Percentiles rank a stretch among this genome's conserved stretches.
Conservation (phyloP, 2,797 vertebrate genomes). For the Serranus cabrilla region DNA sequence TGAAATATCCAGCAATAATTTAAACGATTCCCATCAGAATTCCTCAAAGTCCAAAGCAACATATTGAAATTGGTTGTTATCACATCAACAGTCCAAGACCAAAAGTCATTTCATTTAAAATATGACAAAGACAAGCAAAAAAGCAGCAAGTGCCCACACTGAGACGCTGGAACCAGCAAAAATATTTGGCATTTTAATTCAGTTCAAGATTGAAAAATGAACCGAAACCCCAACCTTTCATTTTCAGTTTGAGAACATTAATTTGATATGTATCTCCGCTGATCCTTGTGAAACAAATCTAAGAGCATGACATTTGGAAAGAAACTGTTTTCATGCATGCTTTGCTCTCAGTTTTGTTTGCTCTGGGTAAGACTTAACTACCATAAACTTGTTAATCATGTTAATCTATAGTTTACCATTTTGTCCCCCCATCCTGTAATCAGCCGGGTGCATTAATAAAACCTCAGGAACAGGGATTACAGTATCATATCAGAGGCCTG, state of each 20-base stretch:
- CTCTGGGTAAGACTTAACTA: not conserved
- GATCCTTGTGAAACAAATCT: not conserved
- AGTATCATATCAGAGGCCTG: slow-evolving; percentile 23
- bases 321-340: not conserved
- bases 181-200: not conserved
- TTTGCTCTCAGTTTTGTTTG: not conserved
- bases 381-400: not conserved
- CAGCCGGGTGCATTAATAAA: not conserved
- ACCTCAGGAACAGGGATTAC: not conserved
- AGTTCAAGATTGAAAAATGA: not conserved
- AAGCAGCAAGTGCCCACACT: not conserved
- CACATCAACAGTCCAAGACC: not conserved
- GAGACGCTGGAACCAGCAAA: not conserved
- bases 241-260: not conserved
- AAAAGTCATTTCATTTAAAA: not conserved
- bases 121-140: not conserved
- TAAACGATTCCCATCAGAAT: not conserved
- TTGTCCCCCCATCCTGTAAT: not conserved
- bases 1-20: not conserved
- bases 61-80: not conserved
- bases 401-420: not conserved
- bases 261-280: not conserved
- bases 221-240: not conserved
- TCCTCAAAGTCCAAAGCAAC: not conserved
- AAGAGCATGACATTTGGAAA: not conserved